Percentiles rank a stretch among this genome's conserved stretches.
phyloP scores from a whole-genome alignment of 2,797 vertebrate species.

The Carapus acus region DNA sequence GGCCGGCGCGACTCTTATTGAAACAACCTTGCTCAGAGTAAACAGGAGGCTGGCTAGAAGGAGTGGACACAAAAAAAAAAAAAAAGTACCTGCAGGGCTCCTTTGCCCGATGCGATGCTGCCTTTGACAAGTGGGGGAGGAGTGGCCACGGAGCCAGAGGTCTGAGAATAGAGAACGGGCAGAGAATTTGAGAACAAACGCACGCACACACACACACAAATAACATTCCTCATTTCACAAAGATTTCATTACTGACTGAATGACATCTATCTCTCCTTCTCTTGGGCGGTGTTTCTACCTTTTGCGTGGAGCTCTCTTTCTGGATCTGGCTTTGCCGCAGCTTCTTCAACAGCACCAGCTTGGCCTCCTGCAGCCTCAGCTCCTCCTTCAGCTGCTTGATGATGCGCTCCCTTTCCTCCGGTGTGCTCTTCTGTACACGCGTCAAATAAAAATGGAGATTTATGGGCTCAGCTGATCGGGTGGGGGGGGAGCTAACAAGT shows the following conservation, averaged over 20 bases:
- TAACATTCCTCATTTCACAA: too few species aligned
- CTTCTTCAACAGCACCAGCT: conserved; percentile 93
- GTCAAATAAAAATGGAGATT: neutral
- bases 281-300: conserved; percentile 69
- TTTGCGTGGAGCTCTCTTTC: conserved; percentile 85
- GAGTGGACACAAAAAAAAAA: too few species aligned
- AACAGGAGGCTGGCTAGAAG: too few species aligned
- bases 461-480: too few species aligned
- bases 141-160: conserved; percentile 78
- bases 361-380: conserved; percentile 92
- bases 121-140: conserved; percentile 91
- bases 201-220: too few species aligned
- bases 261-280: neutral
- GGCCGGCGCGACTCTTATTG: too few species aligned
- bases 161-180: conserved; percentile 58
- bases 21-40: too few species aligned
- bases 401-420: conserved; percentile 84
- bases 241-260: too few species aligned
- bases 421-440: conserved; percentile 81
- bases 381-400: conserved; percentile 95
- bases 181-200: too few species aligned
- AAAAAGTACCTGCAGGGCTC: conserved; percentile 81
- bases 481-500: neutral
- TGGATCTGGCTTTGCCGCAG: conserved; percentile 97
- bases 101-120: conserved; percentile 82